Evolutionary conservation across 1,140 invertebrate genomes (phyloP).

Genomic region (Ceratitis capitata): DNA sequence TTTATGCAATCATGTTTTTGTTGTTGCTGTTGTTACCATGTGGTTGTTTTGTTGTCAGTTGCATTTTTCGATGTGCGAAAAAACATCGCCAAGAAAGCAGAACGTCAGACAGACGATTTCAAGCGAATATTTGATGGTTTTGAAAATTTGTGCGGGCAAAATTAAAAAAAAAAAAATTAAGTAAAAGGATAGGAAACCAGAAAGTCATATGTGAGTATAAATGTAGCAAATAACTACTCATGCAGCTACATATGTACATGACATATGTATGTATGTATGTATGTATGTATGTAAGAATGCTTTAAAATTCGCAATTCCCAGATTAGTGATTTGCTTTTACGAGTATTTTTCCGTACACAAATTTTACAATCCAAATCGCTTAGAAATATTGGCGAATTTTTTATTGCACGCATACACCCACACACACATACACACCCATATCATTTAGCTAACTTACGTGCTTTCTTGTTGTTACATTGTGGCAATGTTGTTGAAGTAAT

Average conservation of each 20-base stretch:
- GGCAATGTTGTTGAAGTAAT: neutral
- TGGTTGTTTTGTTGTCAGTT: neutral
- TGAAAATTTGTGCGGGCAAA: neutral
- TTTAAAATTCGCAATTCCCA: neutral
- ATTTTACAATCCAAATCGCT: neutral
- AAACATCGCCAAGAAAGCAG: neutral
- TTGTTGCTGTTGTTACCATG: neutral
- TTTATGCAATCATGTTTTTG: neutral
- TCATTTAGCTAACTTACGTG: neutral
- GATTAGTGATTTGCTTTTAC: neutral
- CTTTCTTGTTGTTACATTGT: constrained; percentile 14
- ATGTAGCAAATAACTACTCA: no score
- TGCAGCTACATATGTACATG: neutral
- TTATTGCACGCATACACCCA: neutral
- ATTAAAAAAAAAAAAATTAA: neutral
- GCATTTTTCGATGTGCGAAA: neutral
- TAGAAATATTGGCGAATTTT: neutral
- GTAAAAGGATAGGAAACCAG: no score
- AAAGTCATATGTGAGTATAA: no score
- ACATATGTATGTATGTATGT: neutral
- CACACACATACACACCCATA: neutral
- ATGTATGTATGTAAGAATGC: neutral
- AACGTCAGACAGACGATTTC: neutral
- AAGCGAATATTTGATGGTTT: neutral
- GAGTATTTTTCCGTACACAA: neutral